Conservation (phyloP, 92 coral and sea anemone species). For the Isaurus tuberculatus region DNA sequence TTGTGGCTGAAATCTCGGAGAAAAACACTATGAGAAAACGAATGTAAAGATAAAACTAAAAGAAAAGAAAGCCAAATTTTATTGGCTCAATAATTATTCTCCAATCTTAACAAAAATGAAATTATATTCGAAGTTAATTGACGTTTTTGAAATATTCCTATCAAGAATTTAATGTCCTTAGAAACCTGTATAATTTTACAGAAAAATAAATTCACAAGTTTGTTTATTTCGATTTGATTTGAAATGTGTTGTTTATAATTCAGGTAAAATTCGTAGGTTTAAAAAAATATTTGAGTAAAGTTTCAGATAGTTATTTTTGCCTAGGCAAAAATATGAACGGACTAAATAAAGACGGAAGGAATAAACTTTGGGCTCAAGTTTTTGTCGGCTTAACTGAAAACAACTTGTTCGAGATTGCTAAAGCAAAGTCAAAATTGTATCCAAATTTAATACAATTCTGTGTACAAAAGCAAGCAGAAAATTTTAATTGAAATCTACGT, state of each 20-base stretch:
- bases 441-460: too few species aligned
- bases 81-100: not conserved
- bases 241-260: not conserved
- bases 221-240: not conserved
- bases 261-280: too few species aligned
- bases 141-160: not conserved
- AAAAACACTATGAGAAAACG: too few species aligned
- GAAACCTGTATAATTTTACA: not conserved
- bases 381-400: not conserved
- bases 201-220: not conserved
- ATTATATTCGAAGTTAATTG: not conserved
- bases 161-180: slow-evolving; percentile 13
- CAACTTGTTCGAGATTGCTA: not conserved
- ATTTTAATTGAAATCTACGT: too few species aligned
- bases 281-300: not conserved
- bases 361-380: too few species aligned
- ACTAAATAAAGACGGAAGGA: too few species aligned
- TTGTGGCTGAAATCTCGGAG: too few species aligned
- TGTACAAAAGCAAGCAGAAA: too few species aligned
- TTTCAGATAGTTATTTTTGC: too few species aligned
- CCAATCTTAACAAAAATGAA: not conserved
- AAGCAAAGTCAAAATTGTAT: too few species aligned
- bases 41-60: not conserved
- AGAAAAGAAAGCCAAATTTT: not conserved
- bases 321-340: too few species aligned